Evolutionary conservation across 1,140 invertebrate genomes (phyloP).

Genomic region (Euglossa dilemma): DNA sequence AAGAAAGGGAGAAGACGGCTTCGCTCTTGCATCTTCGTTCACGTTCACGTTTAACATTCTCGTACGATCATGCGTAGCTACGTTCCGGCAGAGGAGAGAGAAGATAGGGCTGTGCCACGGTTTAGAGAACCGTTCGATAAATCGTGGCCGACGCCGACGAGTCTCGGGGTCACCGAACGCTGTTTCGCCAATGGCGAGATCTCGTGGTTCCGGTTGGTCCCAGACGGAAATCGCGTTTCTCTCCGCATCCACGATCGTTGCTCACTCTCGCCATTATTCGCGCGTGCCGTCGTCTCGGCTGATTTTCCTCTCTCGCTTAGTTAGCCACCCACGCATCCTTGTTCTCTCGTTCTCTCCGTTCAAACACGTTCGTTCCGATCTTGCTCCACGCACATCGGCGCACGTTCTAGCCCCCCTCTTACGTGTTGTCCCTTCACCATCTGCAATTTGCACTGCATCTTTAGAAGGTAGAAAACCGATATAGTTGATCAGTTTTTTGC

Average conservation of each 20-base stretch:
- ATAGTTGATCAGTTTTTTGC: neutral
- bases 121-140: neutral
- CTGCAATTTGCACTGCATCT: slow-evolving; percentile 42
- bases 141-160: neutral
- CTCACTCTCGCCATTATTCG: neutral
- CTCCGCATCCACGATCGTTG: neutral
- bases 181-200: neutral
- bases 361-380: neutral
- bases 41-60: neutral
- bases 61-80: neutral
- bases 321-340: neutral
- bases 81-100: neutral
- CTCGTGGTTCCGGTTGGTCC: neutral
- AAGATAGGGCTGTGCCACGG: neutral
- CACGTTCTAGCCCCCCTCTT: slow-evolving; percentile 3
- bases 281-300: slow-evolving; percentile 7
- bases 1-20: slow-evolving; percentile 2
- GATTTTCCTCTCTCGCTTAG: slow-evolving; percentile 4
- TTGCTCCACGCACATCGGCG: slow-evolving; percentile 7
- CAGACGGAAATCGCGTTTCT: neutral
- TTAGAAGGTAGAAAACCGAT: slow-evolving; percentile 22
- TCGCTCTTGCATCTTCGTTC: slow-evolving; percentile 28
- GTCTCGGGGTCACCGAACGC: neutral
- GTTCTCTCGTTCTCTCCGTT: slow-evolving; percentile 9
- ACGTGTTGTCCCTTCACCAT: neutral